These are phyloP conservation scores for Eubasilissa regina DNA, from an alignment of 1,140 invertebrate species.

Conservation along the genomic window DNA sequence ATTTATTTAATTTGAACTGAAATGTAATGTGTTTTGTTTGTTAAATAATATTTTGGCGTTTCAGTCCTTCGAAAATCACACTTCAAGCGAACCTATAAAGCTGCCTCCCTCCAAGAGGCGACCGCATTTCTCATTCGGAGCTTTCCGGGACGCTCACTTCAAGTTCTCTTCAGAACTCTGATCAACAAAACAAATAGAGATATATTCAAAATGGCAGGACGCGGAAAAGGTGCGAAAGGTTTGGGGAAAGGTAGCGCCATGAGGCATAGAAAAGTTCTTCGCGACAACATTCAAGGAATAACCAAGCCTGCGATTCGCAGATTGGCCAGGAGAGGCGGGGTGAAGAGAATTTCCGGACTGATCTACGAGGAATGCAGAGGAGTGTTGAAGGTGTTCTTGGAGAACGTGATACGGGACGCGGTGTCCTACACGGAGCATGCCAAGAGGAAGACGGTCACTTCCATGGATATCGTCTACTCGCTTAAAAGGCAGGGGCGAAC, in stretches of 20 bases:
- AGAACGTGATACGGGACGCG: slow-evolving; percentile 87
- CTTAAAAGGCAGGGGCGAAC: slow-evolving; percentile 86
- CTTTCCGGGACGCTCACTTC: too few species aligned
- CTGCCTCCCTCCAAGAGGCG: too few species aligned
- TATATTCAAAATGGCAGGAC: slow-evolving; percentile 72
- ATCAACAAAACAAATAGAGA: too few species aligned
- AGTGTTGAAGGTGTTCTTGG: slow-evolving; percentile 85
- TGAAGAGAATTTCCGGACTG: slow-evolving; percentile 75
- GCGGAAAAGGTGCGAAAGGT: slow-evolving; percentile 80
- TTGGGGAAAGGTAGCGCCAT: slow-evolving; percentile 81
- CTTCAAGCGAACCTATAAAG: too few species aligned
- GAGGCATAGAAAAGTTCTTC: slow-evolving; percentile 78
- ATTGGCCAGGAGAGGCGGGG: slow-evolving; percentile 84
- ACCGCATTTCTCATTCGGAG: too few species aligned
- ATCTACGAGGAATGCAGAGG: slow-evolving; percentile 60
- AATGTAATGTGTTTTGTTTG: too few species aligned
- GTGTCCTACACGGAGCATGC: slow-evolving; percentile 88
- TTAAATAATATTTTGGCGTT: too few species aligned
- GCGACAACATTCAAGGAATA: slow-evolving; percentile 80
- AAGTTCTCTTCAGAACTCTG: too few species aligned
- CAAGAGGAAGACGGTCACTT: slow-evolving; percentile 87
- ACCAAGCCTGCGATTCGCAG: slow-evolving; percentile 60
- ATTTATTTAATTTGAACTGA: too few species aligned
- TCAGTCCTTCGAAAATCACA: too few species aligned
- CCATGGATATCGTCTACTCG: slow-evolving; percentile 91